Evolutionary conservation across 1,140 invertebrate species (phyloP), one percentile per base, ranked within the genome.

Genomic region (Orchesella cincta): DNA sequence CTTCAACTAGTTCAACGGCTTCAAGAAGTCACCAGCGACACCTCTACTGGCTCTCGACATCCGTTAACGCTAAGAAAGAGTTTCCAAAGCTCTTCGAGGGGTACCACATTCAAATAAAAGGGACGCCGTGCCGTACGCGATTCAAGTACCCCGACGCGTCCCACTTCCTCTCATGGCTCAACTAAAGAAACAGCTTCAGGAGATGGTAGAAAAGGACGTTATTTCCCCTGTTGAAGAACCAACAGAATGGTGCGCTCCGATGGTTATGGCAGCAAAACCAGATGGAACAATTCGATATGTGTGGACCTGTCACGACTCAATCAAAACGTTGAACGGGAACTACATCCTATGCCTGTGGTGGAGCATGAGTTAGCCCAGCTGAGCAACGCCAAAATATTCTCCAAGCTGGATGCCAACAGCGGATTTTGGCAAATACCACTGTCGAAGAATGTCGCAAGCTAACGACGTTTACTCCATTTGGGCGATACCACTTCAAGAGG

Each of bases 391-490:
- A 23, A 78, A 74, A 20, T 81, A 29, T 86, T 86, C 76, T 82
- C 83, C 12, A 83, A 78, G 33, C 54, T 87, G 8, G 86, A 87
- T 78, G 82, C 81, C 1, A 76, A 81, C 54, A 76, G 82, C 70
- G 86, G 84, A 16, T 87, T 85, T 72, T 86, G 85, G 84, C 83
- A 86, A 74, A 80, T 87, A 16, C 76, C 82, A 51, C 76, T 87
- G 0, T 76, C 18, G 74, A 85, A 26, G 74, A 85, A 46, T 84
- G 81, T 73, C 79, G 81, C 5, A 74, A 81, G 76, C 64, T 77
- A n/a, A 78, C 81, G 36, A 84, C 84, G 0, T 84, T 85, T 52
- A 84, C 84, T 26, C 84, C 83, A 16, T 85, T 83, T 76, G 84
- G 84, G n/a, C 70, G 83, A 33, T 86, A 83, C 57, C 79, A 72